Evolutionary conservation across 2,888 invertebrate species (phyloP), one percentile per base, ranked within the genome.

Genomic region (Amphiduros pacificus): DNA sequence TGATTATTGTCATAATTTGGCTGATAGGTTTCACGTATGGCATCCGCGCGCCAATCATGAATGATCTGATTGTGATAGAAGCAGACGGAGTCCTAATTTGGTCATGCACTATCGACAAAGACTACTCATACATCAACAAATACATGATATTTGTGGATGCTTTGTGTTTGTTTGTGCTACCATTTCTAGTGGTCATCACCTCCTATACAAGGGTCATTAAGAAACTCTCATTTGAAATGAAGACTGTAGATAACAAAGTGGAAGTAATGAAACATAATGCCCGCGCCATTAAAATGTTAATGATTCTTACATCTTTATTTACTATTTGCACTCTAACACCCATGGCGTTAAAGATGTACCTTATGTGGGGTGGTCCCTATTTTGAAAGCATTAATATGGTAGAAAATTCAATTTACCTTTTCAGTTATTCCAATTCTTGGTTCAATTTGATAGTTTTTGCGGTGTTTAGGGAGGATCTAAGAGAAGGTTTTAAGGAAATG

Each of bases 351-450:
- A 49, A 44, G 17, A 20, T 61, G 24, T 61, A 61, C 32, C 4
- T 53, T 4, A 29, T 31, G 14, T 61, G 40, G 40, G 51, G 51
- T 14, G 50, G 40, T 2, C 28, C 2, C 2, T 22, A 26, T 40
- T 51, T 52, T 41, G 6, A 50, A 9, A 11, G 6, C 17, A 29
- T 27, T 40, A 27, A 14, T 29, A 57, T 40, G 2, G 9, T 36
- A 2, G 51, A 50, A 44, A 49, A 27, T 27, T 3, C 41, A 9
- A 20, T 50, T 26, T 50, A 61, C 36, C 31, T 57, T 29, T 31
- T 61, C 50, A 26, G 40, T 11, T 61, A 61, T 24, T 61, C 61
- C 49, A 61, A 61, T 26, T 26, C 50, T n/a, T 61, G 61, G 61
- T 44, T 61, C 36, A 61, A 61, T 40, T 20, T 57, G 3, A 48